Conservation (phyloP, 1,140 invertebrate genomes). For the Bombus vancouverensis region DNA sequence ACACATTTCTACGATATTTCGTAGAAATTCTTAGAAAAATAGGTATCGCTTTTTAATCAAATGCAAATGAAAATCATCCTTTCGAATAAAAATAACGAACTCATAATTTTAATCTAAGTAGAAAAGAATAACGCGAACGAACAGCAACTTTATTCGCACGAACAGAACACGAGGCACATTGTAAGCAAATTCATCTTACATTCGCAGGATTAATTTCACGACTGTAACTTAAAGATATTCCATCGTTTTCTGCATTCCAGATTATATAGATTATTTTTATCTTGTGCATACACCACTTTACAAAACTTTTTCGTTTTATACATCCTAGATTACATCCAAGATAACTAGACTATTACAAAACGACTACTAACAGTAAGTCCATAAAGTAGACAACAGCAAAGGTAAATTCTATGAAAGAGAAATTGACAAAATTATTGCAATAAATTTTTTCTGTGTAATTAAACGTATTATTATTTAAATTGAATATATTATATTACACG, state of each 20-base stretch:
- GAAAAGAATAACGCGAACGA: neutral
- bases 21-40: neutral
- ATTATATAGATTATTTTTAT: neutral
- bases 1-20: neutral
- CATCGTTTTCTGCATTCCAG: neutral
- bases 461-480: no score
- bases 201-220: neutral
- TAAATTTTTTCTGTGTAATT: no score
- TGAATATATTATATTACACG: no score
- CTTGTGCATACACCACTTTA: no score
- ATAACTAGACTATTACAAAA: no score
- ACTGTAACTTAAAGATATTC: neutral
- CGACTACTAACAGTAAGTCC: no score
- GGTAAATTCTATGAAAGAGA: neutral
- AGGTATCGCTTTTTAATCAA: neutral
- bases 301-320: no score
- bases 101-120: neutral
- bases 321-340: no score
- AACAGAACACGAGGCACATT: neutral
- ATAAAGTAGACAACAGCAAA: no score
- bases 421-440: neutral
- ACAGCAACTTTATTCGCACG: neutral
- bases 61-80: neutral
- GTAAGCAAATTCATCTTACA: neutral
- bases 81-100: neutral